Evolutionary conservation across 2,113 vertebrate genomes (phyloP).

Genomic region (Cyanoramphus novaezelandiae): DNA sequence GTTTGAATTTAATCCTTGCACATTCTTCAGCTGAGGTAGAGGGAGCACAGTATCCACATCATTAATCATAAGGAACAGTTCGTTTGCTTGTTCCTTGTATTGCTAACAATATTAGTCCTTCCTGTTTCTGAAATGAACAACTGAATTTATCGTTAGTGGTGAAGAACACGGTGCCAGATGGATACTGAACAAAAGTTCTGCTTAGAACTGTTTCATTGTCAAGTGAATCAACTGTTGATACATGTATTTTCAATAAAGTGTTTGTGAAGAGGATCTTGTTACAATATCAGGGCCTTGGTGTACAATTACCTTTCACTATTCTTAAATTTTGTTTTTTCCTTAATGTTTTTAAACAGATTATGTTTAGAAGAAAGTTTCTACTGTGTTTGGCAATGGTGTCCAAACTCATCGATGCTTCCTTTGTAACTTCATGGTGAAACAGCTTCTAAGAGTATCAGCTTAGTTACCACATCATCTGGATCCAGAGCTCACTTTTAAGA

Average conservation of each 20-base stretch:
- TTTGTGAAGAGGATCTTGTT: neutral
- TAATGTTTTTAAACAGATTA: neutral
- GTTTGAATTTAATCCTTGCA: neutral
- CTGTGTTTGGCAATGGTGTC: neutral
- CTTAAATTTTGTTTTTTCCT: no score
- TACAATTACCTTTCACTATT: neutral
- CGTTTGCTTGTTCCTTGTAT: fast-evolving
- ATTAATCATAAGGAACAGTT: neutral
- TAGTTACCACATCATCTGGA: neutral
- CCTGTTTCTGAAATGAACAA: neutral
- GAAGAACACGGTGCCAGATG: neutral
- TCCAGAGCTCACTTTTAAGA: neutral
- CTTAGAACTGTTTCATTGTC: neutral
- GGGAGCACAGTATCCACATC: neutral
- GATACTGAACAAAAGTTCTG: neutral
- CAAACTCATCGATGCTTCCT: neutral
- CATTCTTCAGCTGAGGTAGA: neutral
- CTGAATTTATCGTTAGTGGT: neutral
- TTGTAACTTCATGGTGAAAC: neutral
- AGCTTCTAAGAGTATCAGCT: neutral
- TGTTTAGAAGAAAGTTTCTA: neutral
- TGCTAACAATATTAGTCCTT: neutral
- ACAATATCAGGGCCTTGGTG: neutral
- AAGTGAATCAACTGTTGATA: neutral
- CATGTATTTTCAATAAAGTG: neutral